These are phyloP conservation scores for Rallus limicola DNA, from an alignment of 2,113 vertebrate genomes.

Conservation along the genomic window DNA sequence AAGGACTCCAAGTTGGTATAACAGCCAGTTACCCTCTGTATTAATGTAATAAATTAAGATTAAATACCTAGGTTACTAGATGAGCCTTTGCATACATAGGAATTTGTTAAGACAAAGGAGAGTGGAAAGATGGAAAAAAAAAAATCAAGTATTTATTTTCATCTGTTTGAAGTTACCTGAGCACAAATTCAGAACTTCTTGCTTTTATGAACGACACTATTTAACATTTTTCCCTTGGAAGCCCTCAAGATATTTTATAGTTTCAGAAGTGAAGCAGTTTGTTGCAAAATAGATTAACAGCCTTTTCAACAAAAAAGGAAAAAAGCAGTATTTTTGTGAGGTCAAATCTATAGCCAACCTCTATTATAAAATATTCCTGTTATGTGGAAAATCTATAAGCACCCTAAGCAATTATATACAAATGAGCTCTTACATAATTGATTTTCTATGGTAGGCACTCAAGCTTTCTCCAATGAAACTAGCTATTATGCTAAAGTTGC, in stretches of 20 bases:
- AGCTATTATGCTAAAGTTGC: constrained; percentile 51
- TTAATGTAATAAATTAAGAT: background rate
- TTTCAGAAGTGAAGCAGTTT: constrained; percentile 63
- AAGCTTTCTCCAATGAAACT: constrained; percentile 65
- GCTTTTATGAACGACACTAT: background rate
- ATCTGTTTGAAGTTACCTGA: background rate
- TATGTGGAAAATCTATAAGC: constrained; percentile 69
- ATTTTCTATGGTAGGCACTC: constrained; percentile 68
- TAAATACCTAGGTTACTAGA: background rate
- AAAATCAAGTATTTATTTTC: background rate
- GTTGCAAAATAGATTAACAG: constrained; percentile 60
- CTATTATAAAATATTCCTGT: constrained; percentile 70
- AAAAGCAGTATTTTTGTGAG: constrained; percentile 54
- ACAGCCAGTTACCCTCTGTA: background rate
- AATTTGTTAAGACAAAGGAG: background rate
- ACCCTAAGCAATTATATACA: constrained; percentile 70
- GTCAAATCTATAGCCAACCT: constrained; percentile 78
- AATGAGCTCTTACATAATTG: constrained; percentile 68
- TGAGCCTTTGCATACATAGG: background rate
- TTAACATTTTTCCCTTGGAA: background rate
- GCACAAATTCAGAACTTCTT: background rate
- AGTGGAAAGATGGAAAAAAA: background rate
- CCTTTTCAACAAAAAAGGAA: background rate
- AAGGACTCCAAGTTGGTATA: background rate
- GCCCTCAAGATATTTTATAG: constrained; percentile 17